These are phyloP conservation scores for Atta texana DNA, from an alignment of 1,140 invertebrate genomes.

Conservation along the genomic window DNA sequence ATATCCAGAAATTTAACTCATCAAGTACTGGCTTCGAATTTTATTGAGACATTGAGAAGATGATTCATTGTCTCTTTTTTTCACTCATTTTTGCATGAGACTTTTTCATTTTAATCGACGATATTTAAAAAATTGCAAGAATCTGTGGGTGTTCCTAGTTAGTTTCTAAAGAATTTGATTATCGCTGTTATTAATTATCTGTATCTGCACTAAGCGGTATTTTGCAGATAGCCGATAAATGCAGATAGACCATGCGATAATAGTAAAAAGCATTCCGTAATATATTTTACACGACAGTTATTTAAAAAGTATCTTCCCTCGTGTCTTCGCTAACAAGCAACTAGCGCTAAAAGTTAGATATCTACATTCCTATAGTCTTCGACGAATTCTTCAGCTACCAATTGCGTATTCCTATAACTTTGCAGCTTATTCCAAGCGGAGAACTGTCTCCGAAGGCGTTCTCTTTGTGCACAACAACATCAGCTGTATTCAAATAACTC, in stretches of 20 bases:
- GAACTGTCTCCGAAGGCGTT: not conserved
- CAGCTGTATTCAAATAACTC: slow-evolving; percentile 29
- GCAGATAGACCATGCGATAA: not conserved
- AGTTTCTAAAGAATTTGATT: not conserved
- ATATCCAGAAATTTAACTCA: slow-evolving; percentile 72
- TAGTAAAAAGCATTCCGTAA: not conserved
- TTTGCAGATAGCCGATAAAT: not conserved
- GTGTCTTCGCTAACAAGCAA: slow-evolving; percentile 6
- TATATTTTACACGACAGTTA: not conserved
- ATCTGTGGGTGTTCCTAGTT: too few relatives aligned
- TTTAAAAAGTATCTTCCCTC: not conserved
- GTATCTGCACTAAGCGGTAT: not conserved
- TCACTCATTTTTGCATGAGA: not conserved
- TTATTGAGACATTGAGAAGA: slow-evolving; percentile 71
- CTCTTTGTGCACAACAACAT: not conserved
- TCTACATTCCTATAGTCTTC: not conserved
- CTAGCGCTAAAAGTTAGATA: slow-evolving; percentile 7
- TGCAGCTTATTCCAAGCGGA: not conserved
- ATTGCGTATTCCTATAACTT: slow-evolving; percentile 13
- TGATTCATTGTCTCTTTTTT: slow-evolving; percentile 63
- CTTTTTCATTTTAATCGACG: not conserved
- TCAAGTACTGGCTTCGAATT: slow-evolving; percentile 63
- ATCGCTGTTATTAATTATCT: not conserved
- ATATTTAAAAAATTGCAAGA: not conserved
- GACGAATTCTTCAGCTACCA: slow-evolving; percentile 8